phyloP scores from a whole-genome alignment of 1,140 invertebrate genomes.

The Eurosta solidaginis region DNA sequence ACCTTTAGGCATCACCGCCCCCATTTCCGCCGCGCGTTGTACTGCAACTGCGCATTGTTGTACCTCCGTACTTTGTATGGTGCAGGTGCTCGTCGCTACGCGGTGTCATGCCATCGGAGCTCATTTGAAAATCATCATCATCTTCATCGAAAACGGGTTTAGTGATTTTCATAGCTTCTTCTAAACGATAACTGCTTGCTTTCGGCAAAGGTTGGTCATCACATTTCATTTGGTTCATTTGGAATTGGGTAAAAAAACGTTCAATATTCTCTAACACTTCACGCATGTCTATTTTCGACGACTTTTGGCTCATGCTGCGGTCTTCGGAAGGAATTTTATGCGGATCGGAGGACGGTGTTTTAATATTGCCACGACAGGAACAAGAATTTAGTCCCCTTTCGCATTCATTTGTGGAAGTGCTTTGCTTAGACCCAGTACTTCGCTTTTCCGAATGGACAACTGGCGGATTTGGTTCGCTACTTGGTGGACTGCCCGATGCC shows the following conservation, averaged over 20 bases:
- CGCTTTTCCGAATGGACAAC: background rate
- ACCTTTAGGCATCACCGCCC: conserved; percentile 42
- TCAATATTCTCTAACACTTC: conserved; percentile 49
- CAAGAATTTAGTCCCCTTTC: conserved; percentile 32
- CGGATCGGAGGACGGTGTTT: conserved; percentile 20
- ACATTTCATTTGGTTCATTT: conserved; percentile 37
- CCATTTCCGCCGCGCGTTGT: conserved; percentile 36
- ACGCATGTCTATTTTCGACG: conserved; percentile 44
- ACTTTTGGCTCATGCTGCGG: conserved; percentile 41
- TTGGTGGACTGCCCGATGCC: conserved; percentile 26
- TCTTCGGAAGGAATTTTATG: conserved; percentile 39
- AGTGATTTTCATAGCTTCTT: conserved; percentile 27
- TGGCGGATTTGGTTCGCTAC: conserved; percentile 16
- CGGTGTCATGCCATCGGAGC: conserved; percentile 47
- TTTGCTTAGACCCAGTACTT: background rate
- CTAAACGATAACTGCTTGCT: background rate
- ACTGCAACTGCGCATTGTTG: background rate
- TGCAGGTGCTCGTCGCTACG: conserved; percentile 44
- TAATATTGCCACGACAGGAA: conserved; percentile 40
- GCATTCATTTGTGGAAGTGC: background rate
- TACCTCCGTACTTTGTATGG: conserved; percentile 36
- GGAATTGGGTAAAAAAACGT: conserved; percentile 45
- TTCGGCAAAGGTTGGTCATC: conserved; percentile 25
- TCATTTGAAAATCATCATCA: conserved; percentile 44
- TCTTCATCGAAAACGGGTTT: conserved; percentile 29